These are phyloP conservation scores for Diprion similis DNA, from an alignment of 1,140 invertebrate species.

Conservation along the genomic window DNA sequence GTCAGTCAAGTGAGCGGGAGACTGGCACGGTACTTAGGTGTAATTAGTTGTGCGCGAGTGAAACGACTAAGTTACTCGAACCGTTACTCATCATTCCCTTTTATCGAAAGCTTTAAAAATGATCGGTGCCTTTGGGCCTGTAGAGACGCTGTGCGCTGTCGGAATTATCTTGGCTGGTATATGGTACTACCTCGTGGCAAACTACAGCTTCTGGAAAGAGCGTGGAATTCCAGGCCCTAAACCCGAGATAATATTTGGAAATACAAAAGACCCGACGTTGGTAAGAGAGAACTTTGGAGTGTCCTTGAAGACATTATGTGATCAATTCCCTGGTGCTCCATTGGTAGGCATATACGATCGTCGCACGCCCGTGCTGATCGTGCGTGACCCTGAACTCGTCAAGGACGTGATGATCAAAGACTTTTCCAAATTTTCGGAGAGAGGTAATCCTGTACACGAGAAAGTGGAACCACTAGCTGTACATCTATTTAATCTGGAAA, in stretches of 20 bases:
- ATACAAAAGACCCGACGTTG: conserved; percentile 18
- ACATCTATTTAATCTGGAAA: conserved; percentile 41
- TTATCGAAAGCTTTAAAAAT: too few relatives aligned
- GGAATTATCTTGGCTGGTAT: conserved; percentile 40
- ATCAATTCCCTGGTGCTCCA: conserved; percentile 34
- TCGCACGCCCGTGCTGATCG: conserved; percentile 6
- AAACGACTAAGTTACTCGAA: too few relatives aligned
- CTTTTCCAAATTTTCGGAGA: conserved; percentile 30
- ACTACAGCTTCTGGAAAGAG: conserved; percentile 44
- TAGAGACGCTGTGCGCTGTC: conserved; percentile 12
- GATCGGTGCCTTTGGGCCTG: background rate
- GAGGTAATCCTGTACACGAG: conserved; percentile 52
- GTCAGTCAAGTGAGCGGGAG: too few relatives aligned
- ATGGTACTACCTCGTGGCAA: conserved; percentile 13
- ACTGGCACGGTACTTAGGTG: too few relatives aligned
- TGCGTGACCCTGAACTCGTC: conserved; percentile 18
- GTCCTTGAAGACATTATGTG: conserved; percentile 36
- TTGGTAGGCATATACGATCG: conserved; percentile 20
- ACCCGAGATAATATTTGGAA: conserved; percentile 48
- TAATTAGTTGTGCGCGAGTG: too few relatives aligned
- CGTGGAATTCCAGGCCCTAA: conserved; percentile 57
- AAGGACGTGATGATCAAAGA: conserved; percentile 23
- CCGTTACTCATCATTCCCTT: too few relatives aligned
- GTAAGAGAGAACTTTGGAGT: conserved; percentile 33
- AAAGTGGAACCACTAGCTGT: conserved; percentile 59